phyloP scores from a whole-genome alignment of 1,140 invertebrate species.

The Scaptomyza pallida region DNA sequence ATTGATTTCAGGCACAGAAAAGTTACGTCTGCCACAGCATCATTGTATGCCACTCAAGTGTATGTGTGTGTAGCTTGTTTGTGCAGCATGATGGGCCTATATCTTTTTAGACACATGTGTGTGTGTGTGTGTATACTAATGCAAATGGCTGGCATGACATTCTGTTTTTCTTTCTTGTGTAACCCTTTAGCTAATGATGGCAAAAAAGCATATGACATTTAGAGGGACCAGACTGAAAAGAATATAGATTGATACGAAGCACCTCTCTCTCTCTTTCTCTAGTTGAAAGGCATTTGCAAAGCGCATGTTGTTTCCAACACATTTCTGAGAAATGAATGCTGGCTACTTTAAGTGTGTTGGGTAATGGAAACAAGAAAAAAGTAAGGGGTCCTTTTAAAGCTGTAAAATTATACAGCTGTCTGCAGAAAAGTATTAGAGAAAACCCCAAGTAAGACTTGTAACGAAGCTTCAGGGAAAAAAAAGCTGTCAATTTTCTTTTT shows the following conservation, averaged over 20 bases:
- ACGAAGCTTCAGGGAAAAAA: background rate
- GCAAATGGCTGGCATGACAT: constrained; percentile 73
- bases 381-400: too few species aligned
- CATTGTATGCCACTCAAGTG: constrained; percentile 35
- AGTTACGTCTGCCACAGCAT: constrained; percentile 28
- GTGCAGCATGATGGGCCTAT: constrained; percentile 58
- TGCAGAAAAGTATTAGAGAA: too few species aligned
- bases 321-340: background rate
- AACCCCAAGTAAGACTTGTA: too few species aligned
- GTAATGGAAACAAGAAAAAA: background rate
- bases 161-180: constrained; percentile 70
- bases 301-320: too few species aligned
- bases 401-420: too few species aligned
- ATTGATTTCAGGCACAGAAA: constrained; percentile 66
- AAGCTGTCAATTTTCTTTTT: background rate
- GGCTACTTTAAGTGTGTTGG: background rate
- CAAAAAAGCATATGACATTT: constrained; percentile 63
- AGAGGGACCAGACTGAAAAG: constrained; percentile 10
- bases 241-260: constrained; percentile 46
- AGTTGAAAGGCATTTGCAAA: constrained; percentile 11
- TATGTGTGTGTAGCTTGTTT: constrained; percentile 41
- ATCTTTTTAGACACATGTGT: constrained; percentile 1
- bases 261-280: too few species aligned
- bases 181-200: constrained; percentile 78
- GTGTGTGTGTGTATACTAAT: constrained; percentile 38